A percentile compares a stretch with the other conserved stretches of the same genome.
Conservation (phyloP, 2,888 invertebrate species). For the Gasteruption jaculator region DNA sequence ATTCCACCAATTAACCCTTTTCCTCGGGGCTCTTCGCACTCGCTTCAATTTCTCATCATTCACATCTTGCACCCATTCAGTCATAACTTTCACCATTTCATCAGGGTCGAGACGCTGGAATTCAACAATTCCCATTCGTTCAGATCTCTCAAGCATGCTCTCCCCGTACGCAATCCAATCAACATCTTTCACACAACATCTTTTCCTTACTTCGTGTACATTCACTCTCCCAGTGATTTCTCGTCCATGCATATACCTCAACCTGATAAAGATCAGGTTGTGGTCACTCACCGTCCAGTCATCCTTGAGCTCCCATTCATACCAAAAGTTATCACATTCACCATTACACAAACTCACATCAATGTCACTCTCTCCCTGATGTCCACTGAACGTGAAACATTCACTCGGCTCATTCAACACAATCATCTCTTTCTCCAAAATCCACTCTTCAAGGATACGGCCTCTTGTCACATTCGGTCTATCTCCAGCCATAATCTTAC, state of each 20-base stretch:
- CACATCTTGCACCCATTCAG: no score
- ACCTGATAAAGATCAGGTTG: neutral
- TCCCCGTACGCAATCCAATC: no score
- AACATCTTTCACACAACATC: no score
- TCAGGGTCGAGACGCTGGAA: no score
- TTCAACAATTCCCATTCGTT: no score
- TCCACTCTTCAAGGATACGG: slow-evolving; percentile 1
- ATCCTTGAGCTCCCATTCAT: neutral
- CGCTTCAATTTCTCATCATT: no score
- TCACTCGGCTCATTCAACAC: slow-evolving; percentile 15
- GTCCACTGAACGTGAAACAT: slow-evolving; percentile 18
- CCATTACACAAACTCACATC: no score
- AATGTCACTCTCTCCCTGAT: no score
- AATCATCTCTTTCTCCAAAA: slow-evolving; percentile 3
- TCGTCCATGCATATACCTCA: neutral
- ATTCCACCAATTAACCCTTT: neutral
- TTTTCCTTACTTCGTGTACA: no score
- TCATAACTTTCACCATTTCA: neutral
- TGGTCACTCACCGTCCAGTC: neutral
- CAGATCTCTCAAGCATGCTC: no score
- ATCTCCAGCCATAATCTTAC: no score
- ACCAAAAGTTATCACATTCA: no score
- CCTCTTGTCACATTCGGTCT: neutral
- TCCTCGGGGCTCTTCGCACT: neutral
- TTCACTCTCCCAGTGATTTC: neutral